Percentiles rank a stretch among this genome's conserved stretches.
Evolutionary conservation across 2,888 invertebrate genomes (phyloP).

Genomic region (Netelia inedita): DNA sequence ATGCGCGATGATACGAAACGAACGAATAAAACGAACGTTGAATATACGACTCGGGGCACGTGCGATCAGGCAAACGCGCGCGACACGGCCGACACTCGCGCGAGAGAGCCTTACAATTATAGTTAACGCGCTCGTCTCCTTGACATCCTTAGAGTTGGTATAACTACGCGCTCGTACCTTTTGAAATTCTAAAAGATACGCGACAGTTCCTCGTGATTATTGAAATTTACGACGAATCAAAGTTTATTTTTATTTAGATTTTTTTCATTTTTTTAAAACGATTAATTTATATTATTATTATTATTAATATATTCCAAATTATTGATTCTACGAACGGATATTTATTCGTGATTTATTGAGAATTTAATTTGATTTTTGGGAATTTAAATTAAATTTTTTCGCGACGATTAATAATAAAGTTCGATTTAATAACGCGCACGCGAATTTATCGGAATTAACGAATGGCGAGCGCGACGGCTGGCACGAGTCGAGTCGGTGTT

Average conservation of each 20-base stretch:
- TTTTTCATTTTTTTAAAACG: neutral
- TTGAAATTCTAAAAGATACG: conserved; percentile 28
- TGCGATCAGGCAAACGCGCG: too few relatives aligned
- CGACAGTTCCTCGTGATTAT: conserved; percentile 11
- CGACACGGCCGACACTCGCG: too few relatives aligned
- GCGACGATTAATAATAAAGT: too few relatives aligned
- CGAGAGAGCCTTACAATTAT: neutral
- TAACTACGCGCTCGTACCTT: conserved; percentile 34
- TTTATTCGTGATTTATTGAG: too few relatives aligned
- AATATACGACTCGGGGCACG: too few relatives aligned
- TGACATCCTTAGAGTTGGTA: conserved; percentile 56
- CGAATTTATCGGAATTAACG: conserved; percentile 7
- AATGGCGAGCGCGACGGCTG: neutral
- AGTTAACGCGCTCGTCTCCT: conserved; percentile 48
- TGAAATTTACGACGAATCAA: neutral
- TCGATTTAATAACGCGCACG: neutral
- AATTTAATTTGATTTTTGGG: too few relatives aligned
- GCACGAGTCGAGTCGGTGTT: neutral
- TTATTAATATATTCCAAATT: too few relatives aligned
- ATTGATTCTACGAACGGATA: too few relatives aligned
- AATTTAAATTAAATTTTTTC: too few relatives aligned
- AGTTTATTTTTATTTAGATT: neutral
- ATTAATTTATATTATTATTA: neutral
- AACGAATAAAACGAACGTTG: too few relatives aligned
- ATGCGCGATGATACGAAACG: too few relatives aligned